Base-by-base conservation (phyloP, 2,888 invertebrate species). In the Nephrocerus scutellatus region DNA sequence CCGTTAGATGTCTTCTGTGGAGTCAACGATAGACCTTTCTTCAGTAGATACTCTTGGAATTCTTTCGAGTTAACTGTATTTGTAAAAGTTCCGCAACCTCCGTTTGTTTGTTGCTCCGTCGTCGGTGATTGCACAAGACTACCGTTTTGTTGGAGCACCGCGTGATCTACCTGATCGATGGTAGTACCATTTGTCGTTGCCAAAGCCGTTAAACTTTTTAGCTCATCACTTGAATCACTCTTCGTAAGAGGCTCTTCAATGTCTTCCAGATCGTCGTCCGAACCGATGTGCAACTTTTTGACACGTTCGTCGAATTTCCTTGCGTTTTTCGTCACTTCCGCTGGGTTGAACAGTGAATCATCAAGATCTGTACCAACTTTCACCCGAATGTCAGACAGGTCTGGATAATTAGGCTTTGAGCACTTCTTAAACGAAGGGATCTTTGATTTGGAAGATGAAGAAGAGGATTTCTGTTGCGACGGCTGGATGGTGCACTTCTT, bases 271-370 rank as follows among this genome's bases (percentile, higher is more conserved):
- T 69, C 68, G 45, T 64, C 68, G 29, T 68, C 67, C 5, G 63
- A 64, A 25, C 59, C 54, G 14, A 69, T 56, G 29, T 66, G 59
- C 12, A 65, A 44, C 25, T 60, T 62, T 38, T 64, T 67, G 0
- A 66, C 63, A 12, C 68, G 53, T 36, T 64, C 66, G 44, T 69
- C 69, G 36, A 69, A 69, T 39, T 64, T 66, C 46, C 65, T 66
- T 8, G 63, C 69, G 52, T 69, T 69, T 35, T 63, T 57, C 24
- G 62, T 60, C 1, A 69, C 68, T 47, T 69, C 69, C 25, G 57
- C 57, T n/a, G 63, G 60, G 55, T 66, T 67, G 36, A 66, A 62
- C 4, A 56, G 54, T 4, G 57, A 60, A 5, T 56, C 60, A 31
- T 62, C 62, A 16, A 59, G 41, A 39, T 62, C 61, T 1, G 63